phyloP scores from a whole-genome alignment of 1,140 invertebrate species.

The Pemphigus obesinymphae region DNA sequence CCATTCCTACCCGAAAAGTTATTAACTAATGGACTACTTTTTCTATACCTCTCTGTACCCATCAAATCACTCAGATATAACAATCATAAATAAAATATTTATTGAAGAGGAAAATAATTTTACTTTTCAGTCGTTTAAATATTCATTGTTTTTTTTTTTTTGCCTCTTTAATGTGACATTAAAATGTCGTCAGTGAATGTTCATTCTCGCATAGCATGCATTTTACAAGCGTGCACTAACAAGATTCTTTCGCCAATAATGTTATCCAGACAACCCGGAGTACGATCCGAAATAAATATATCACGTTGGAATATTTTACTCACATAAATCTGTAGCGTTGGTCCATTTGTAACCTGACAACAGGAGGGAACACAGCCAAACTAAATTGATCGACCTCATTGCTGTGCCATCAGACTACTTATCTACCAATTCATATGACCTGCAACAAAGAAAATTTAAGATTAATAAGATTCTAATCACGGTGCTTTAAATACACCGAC shows the following conservation, averaged over 20 bases:
- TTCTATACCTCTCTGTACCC: background rate
- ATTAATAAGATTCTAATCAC: background rate
- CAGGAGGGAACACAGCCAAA: slow-evolving; percentile 23
- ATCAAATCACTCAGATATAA: slow-evolving; percentile 5
- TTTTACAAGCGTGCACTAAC: background rate
- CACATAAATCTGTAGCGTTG: slow-evolving; percentile 16
- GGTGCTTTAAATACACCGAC: background rate
- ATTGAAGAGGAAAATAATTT: slow-evolving; percentile 2
- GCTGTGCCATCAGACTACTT: slow-evolving; percentile 20
- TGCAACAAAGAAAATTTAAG: slow-evolving; percentile 17
- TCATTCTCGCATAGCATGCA: background rate
- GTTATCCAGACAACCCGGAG: background rate
- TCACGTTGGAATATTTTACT: background rate
- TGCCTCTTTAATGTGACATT: background rate
- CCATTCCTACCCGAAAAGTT: background rate
- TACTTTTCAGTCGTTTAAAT: slow-evolving; percentile 22
- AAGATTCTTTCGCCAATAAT: background rate
- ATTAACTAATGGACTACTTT: slow-evolving; percentile 20
- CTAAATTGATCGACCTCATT: slow-evolving; percentile 19
- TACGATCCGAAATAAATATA: background rate
- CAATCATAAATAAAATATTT: slow-evolving; percentile 4
- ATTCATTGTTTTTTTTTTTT: background rate
- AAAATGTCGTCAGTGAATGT: background rate
- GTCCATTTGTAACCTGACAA: background rate
- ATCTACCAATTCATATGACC: background rate